phyloP scores from a whole-genome alignment of 2,113 vertebrate species.

The Mionectes macconnelli region DNA sequence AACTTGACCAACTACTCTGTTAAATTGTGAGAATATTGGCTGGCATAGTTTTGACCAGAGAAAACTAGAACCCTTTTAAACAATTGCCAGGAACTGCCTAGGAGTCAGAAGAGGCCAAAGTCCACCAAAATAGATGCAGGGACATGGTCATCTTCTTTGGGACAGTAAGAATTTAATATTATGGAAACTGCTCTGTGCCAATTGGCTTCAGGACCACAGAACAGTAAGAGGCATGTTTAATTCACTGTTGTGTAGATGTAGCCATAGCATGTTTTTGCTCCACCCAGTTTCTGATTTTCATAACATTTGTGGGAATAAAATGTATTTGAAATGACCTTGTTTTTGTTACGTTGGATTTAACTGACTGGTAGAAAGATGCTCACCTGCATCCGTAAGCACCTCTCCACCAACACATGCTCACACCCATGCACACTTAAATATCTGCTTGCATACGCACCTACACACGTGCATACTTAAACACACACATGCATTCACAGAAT shows the following conservation, averaged over 20 bases:
- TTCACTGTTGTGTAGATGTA: background rate
- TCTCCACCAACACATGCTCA: background rate
- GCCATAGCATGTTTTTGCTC: slow-evolving; percentile 10
- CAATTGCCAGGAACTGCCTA: slow-evolving; percentile 4
- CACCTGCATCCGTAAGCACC: background rate
- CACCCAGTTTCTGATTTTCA: slow-evolving; percentile 37
- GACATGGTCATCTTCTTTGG: background rate
- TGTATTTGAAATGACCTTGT: slow-evolving; percentile 1
- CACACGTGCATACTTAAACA: background rate
- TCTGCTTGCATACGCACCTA: background rate
- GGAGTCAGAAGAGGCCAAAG: background rate
- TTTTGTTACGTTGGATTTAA: background rate
- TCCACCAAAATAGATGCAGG: background rate
- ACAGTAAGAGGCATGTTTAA: slow-evolving; percentile 1
- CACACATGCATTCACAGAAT: background rate
- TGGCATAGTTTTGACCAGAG: slow-evolving; percentile 32
- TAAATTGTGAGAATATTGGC: slow-evolving; percentile 60
- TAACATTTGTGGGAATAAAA: slow-evolving; percentile 17
- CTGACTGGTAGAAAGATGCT: background rate
- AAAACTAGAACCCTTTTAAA: slow-evolving; percentile 13
- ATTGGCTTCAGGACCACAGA: background rate
- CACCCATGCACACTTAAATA: background rate
- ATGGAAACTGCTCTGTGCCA: slow-evolving; percentile 15
- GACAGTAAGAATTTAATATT: background rate
- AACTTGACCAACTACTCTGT: slow-evolving; percentile 29